Conservation (phyloP, 2,797 vertebrate species). For the Protosalanx chinensis region DNA sequence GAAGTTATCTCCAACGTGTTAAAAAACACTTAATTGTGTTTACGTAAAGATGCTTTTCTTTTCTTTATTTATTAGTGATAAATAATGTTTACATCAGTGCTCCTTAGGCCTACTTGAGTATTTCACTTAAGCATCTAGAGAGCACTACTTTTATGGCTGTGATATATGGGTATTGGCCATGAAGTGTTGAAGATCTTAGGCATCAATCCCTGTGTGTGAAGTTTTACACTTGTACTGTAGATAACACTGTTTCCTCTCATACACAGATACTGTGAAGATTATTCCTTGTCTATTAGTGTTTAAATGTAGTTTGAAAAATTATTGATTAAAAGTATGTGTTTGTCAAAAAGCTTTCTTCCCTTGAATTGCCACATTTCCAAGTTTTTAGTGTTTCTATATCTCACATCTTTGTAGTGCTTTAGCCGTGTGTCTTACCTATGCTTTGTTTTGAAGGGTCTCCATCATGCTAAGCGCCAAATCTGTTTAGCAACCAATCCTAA, state of each 20-base stretch:
- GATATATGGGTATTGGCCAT: background rate
- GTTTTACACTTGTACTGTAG: background rate
- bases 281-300: too few relatives aligned
- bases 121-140: background rate
- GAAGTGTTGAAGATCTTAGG: background rate
- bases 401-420: background rate
- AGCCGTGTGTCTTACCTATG: conserved; percentile 3
- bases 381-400: background rate
- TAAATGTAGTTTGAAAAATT: too few relatives aligned
- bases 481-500: conserved; percentile 42
- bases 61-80: background rate
- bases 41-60: background rate
- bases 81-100: background rate
- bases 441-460: background rate
- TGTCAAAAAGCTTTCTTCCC: too few relatives aligned
- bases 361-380: background rate
- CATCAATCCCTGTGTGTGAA: background rate
- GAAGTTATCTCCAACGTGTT: background rate
- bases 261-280: background rate
- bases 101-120: background rate
- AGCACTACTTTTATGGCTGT: background rate
- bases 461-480: conserved; percentile 29
- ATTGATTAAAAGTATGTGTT: too few relatives aligned
- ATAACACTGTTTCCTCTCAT: background rate
- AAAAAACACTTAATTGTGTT: background rate